phyloP scores from a whole-genome alignment of 2,113 vertebrate genomes.

The Gnathonemus echidnorhynchus region DNA sequence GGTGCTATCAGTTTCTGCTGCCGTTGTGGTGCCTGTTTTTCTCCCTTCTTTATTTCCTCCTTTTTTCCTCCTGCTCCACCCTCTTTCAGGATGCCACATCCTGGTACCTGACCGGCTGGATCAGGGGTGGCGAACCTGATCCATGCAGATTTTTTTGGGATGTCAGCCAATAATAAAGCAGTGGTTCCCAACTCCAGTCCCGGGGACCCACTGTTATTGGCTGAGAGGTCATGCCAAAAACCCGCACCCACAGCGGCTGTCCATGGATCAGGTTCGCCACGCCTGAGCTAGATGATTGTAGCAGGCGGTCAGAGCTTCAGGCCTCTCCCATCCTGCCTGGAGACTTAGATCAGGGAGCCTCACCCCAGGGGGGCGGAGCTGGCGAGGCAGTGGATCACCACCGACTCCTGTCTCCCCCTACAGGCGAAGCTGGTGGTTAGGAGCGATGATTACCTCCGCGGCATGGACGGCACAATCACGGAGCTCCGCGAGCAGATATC shows the following conservation, averaged over 20 bases:
- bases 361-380: background rate
- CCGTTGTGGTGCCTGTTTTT: background rate
- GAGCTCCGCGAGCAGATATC: slow-evolving; percentile 67
- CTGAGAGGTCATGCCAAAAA: background rate
- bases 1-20: background rate
- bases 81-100: background rate
- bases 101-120: background rate
- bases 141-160: background rate
- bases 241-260: background rate
- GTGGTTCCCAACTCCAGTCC: background rate
- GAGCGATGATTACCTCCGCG: slow-evolving; percentile 58
- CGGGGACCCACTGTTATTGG: background rate
- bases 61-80: background rate
- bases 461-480: slow-evolving; percentile 57
- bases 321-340: background rate
- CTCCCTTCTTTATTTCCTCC: background rate
- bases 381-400: background rate
- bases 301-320: background rate
- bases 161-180: background rate
- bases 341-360: background rate
- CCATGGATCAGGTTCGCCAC: background rate
- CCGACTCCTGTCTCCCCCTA: background rate
- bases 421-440: slow-evolving; percentile 41
- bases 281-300: background rate
- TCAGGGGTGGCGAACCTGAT: background rate